A percentile compares a stretch with the other conserved stretches of the same genome.
Evolutionary conservation across 1,140 invertebrate genomes (phyloP).

Genomic region (Apis mellifera): Amel_HAv3.1 CM009934.2:12028501-12029000

Average conservation of each 20-base stretch:
- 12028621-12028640: neutral
- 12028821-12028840: neutral
- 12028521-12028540: neutral
- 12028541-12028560: neutral
- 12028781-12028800: neutral
- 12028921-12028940: neutral
- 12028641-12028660: neutral
- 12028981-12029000: slow-evolving; percentile 64
- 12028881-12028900: neutral
- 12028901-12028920: neutral
- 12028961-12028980: slow-evolving; percentile 67
- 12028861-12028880: neutral
- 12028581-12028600: neutral
- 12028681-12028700: neutral
- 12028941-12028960: neutral
- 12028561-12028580: neutral
- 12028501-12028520: neutral
- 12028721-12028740: neutral
- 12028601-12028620: slow-evolving; percentile 8
- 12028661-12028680: neutral
- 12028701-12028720: neutral
- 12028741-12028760: slow-evolving; percentile 7
- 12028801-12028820: neutral
- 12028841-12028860: neutral
- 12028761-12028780: neutral